A percentile compares a stretch with the other conserved stretches of the same genome.
These are phyloP conservation scores for Athene noctua DNA, from an alignment of 2,113 vertebrate genomes.

Conservation along the genomic window DNA sequence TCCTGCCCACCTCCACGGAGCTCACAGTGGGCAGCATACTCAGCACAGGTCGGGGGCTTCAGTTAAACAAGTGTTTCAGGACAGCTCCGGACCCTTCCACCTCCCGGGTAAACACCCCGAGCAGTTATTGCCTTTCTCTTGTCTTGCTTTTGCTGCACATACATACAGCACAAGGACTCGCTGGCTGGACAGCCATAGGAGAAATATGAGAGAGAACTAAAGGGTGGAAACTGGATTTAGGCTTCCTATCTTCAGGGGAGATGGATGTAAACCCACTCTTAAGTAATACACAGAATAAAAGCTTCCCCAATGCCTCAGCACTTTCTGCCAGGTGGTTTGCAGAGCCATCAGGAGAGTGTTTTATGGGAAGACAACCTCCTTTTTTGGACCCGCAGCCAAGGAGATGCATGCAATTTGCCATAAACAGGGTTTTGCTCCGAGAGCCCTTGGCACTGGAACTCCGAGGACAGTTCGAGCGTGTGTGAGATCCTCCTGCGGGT, in stretches of 20 bases:
- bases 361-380: not conserved
- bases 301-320: not conserved
- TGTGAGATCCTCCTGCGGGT: not conserved
- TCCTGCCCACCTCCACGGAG: not conserved
- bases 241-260: not conserved
- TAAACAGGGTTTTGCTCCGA: not conserved
- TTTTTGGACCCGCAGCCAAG: not conserved
- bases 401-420: not conserved
- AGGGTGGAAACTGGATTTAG: not conserved
- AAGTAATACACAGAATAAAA: not conserved
- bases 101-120: not conserved
- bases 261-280: not conserved
- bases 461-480: not conserved
- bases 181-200: not conserved
- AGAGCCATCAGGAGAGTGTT: not conserved
- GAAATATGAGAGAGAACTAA: not conserved
- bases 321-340: not conserved
- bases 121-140: not conserved
- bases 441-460: not conserved
- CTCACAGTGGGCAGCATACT: not conserved
- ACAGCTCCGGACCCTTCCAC: not conserved
- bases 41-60: not conserved
- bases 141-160: accelerated
- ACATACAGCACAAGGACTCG: not conserved
- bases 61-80: not conserved